Evolutionary conservation across 2,113 vertebrate genomes (phyloP), one percentile per base, ranked within the genome.

Genomic region (Callochromis pleurospilus): DNA sequence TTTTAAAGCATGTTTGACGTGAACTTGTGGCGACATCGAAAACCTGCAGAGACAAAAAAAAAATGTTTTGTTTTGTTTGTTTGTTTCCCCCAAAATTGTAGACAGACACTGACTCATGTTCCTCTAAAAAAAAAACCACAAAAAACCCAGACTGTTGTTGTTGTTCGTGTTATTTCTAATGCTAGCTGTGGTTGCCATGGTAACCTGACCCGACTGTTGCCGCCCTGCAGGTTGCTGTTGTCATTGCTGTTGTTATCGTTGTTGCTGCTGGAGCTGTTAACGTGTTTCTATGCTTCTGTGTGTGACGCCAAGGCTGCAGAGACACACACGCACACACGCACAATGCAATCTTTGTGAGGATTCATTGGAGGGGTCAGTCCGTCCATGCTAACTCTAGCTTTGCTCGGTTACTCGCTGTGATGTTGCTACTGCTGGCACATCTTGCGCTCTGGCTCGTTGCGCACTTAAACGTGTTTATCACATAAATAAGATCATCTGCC

Each of bases 131-230:
- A 26, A 47, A 9, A 17, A 29, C 5, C 0, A 24, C 1, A 17
- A 4, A 29, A 19, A 29, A 10, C 56, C 29, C 29, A 54, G 84
- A 88, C 83, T 87, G 87, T 51, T 77, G 9, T 51, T 77, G 26
- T 33, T 77, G 45, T 77, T 9, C 9, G 5, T 51, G 26, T 51
- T 77, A 3, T 82, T 82, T 62, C 15, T 89, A 62, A 92, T 84
- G 91, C 88, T 91, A 53, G 58, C 86, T 86, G 88, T 55, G 73
- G 90, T 93, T 90, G 81, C 91, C 91, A 91, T 0, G 85, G 85
- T 89, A 88, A 92, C 88, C 91, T 54, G 58, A 86, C 85, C 80
- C 8, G 95, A 94, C 95, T 92, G 94, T 94, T 91, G 92, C 80
- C 11, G 19, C 75, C 65, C 82, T 89, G 84, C 84, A 86, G 83